Conservation (phyloP, 2,797 vertebrate genomes). For the Chloroceryle inda region DNA sequence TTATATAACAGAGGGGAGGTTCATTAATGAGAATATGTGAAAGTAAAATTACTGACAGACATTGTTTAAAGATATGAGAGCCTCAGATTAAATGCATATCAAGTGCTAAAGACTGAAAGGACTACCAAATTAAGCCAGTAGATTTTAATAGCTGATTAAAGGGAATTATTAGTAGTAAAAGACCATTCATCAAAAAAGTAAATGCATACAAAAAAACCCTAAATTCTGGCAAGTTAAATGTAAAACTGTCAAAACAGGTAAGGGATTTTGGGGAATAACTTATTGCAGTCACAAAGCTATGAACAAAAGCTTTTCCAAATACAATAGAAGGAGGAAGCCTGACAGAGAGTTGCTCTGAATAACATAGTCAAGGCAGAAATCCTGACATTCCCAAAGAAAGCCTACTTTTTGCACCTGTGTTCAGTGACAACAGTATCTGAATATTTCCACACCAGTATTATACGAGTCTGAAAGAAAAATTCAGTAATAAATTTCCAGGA, state of each 20-base stretch:
- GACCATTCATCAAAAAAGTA: background rate
- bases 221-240: background rate
- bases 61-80: background rate
- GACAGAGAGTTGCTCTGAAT: background rate
- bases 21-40: background rate
- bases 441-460: background rate
- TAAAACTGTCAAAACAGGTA: background rate
- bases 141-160: background rate
- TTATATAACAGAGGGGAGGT: background rate
- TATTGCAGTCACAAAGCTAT: background rate
- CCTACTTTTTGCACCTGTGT: background rate
- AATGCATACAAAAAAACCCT: background rate
- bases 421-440: background rate
- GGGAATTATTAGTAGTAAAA: background rate
- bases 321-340: background rate
- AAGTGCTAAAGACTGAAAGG: background rate
- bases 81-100: background rate
- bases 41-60: background rate
- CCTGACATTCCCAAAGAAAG: background rate
- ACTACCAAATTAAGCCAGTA: background rate
- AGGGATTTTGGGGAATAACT: background rate
- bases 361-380: background rate
- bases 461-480: background rate
- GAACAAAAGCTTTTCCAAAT: background rate
- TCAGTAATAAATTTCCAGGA: background rate